Conservation (phyloP, 1,140 invertebrate genomes). For the Drosophila nikananu region DNA sequence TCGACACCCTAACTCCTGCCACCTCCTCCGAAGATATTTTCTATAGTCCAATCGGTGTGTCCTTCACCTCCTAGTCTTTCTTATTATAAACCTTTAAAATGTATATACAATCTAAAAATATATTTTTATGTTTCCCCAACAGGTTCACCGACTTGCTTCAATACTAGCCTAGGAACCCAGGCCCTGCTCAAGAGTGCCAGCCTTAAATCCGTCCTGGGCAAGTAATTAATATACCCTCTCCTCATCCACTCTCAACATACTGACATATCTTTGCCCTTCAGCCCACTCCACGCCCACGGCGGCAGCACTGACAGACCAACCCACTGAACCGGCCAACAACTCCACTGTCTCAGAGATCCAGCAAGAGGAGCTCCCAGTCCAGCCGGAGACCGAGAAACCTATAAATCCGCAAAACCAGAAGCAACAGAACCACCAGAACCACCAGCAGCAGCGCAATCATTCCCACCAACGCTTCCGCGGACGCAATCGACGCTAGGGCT, state of each 20-base stretch:
- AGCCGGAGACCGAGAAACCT: constrained; percentile 2
- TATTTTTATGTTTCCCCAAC: background rate
- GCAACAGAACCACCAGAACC: constrained; percentile 45
- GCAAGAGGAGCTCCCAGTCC: background rate
- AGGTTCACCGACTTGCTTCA: constrained; percentile 73
- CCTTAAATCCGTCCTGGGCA: constrained; percentile 51
- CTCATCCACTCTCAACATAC: background rate
- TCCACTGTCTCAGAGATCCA: constrained; percentile 9
- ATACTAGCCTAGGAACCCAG: constrained; percentile 41
- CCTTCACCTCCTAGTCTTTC: background rate
- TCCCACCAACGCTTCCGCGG: constrained; percentile 68
- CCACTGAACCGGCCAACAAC: constrained; percentile 20
- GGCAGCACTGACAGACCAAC: constrained; percentile 25
- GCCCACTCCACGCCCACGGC: constrained; percentile 63
- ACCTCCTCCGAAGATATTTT: constrained; percentile 80
- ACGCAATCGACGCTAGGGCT: constrained; percentile 62
- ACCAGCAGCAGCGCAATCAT: constrained; percentile 56
- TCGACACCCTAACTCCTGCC: constrained; percentile 75
- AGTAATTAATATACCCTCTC: constrained; percentile 14
- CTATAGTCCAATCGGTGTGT: constrained; percentile 83
- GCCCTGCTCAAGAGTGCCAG: constrained; percentile 41
- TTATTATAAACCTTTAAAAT: background rate
- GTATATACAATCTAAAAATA: background rate
- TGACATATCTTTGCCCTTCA: constrained; percentile 7
- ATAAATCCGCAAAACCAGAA: constrained; percentile 22